phyloP scores from a whole-genome alignment of 2,113 vertebrate species.

The Menidia beryllina region DNA sequence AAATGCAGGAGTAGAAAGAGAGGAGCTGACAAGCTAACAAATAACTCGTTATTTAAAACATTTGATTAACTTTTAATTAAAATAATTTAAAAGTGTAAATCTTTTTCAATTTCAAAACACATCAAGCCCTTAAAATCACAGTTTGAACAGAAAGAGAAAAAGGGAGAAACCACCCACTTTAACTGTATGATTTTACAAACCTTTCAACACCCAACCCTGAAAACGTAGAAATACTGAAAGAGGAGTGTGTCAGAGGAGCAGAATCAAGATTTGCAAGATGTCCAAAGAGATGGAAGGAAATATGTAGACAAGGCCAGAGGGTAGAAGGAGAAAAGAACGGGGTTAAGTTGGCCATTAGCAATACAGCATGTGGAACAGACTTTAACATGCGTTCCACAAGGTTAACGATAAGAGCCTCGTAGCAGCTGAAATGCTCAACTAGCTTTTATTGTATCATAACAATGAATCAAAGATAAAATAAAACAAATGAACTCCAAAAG shows the following conservation, averaged over 20 bases:
- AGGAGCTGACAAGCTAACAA: too few species aligned
- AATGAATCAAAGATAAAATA: constrained; percentile 89
- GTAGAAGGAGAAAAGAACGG: constrained; percentile 74
- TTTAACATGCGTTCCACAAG: constrained; percentile 83
- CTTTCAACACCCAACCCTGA: too few species aligned
- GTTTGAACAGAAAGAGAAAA: background rate
- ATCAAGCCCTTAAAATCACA: too few species aligned
- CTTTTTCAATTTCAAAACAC: too few species aligned
- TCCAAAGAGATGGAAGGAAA: constrained; percentile 47
- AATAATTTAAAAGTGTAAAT: too few species aligned
- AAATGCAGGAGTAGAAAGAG: background rate
- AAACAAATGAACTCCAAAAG: constrained; percentile 87
- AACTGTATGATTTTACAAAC: too few species aligned
- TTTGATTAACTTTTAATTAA: too few species aligned
- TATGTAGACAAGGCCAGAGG: constrained; percentile 71
- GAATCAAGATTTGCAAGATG: constrained; percentile 36
- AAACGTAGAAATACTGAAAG: constrained; percentile 1
- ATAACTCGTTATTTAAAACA: too few species aligned
- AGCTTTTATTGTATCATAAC: constrained; percentile 89
- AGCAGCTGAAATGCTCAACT: constrained; percentile 86
- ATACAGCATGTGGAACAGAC: constrained; percentile 78
- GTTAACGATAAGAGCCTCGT: constrained; percentile 86
- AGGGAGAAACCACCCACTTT: background rate
- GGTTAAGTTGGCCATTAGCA: constrained; percentile 81
- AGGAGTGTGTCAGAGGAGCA: constrained; percentile 6